Evolutionary conservation across 2,888 invertebrate genomes (phyloP).

Genomic region (Microctonus hyperodae): DNA sequence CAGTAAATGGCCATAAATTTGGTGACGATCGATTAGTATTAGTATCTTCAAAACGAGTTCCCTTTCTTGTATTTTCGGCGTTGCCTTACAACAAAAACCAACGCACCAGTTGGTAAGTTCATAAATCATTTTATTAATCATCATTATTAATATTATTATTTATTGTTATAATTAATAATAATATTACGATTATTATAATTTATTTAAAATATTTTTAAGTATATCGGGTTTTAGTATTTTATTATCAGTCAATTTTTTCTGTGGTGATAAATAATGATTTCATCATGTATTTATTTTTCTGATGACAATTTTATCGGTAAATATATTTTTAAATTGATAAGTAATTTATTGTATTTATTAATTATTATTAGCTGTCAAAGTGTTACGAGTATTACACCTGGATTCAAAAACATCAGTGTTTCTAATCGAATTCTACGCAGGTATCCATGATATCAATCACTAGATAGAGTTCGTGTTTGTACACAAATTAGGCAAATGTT

Average conservation of each 20-base stretch:
- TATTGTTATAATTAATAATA: neutral
- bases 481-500: constrained; percentile 22
- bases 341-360: constrained; percentile 4
- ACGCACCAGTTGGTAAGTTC: constrained; percentile 69
- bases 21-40: constrained; percentile 84
- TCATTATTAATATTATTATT: neutral
- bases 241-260: neutral
- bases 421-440: constrained; percentile 50
- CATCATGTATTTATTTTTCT: neutral
- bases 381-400: constrained; percentile 45
- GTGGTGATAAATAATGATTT: neutral
- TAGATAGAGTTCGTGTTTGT: constrained; percentile 20
- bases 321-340: constrained; percentile 15
- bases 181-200: neutral
- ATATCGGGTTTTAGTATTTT: neutral
- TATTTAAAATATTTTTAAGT: neutral
- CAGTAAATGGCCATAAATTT: constrained; percentile 73
- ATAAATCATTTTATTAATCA: constrained; percentile 3
- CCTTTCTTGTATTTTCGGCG: constrained; percentile 86
- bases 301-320: neutral
- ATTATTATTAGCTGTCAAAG: constrained; percentile 46
- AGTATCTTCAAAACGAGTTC: constrained; percentile 78
- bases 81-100: constrained; percentile 81
- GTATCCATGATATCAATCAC: constrained; percentile 38
- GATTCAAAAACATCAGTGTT: constrained; percentile 48